phyloP scores from a whole-genome alignment of 1,140 invertebrate species.

The Chionoecetes opilio region DNA sequence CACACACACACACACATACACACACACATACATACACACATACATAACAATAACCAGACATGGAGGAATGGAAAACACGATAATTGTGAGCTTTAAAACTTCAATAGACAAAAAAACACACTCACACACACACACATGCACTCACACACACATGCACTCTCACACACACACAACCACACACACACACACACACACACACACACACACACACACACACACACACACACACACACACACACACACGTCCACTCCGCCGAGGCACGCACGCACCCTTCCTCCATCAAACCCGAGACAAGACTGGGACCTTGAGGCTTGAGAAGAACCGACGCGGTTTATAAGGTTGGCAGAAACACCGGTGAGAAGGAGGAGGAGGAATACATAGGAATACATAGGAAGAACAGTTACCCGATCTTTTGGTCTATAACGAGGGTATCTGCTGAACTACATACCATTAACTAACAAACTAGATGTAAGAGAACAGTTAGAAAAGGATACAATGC shows the following conservation, averaged over 20 bases:
- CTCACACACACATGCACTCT: neutral
- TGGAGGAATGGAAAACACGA: neutral
- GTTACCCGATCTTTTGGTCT: no score
- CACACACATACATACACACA: neutral
- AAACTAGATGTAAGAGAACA: no score
- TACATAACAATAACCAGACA: neutral
- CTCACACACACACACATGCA: neutral
- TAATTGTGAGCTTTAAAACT: no score
- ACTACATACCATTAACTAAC: no score
- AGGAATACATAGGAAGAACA: no score
- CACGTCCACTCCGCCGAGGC: neutral
- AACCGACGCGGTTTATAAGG: constrained; percentile 6
- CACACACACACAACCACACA: neutral
- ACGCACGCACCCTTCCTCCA: constrained; percentile 4
- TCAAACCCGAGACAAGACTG: neutral
- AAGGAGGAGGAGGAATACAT: neutral
- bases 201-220: constrained; percentile 25
- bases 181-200: constrained; percentile 25
- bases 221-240: constrained; percentile 14
- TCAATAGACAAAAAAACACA: neutral
- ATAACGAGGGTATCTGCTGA: no score
- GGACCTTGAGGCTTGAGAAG: neutral
- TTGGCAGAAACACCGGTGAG: neutral
- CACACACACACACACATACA: neutral
- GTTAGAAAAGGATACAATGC: no score